Conservation (phyloP, 2,797 vertebrate genomes). For the Acestrorhynchus altus region DNA sequence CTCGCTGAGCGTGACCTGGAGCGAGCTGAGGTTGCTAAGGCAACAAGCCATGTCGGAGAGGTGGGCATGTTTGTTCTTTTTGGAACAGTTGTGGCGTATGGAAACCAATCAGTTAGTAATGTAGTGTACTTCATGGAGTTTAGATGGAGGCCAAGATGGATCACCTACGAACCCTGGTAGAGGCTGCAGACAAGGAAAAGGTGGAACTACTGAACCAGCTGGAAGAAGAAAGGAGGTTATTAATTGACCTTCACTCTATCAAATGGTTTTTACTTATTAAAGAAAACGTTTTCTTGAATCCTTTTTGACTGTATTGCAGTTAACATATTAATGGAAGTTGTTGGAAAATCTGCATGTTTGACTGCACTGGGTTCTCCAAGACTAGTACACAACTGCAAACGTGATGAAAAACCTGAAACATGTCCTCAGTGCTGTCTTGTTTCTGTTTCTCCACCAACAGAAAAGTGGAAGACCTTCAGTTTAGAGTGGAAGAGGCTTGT, state of each 20-base stretch:
- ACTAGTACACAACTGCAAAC: no score
- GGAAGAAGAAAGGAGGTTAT: slow-evolving; percentile 93
- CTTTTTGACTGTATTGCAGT: no score
- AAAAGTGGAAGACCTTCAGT: slow-evolving; percentile 98
- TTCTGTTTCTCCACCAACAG: slow-evolving; percentile 72
- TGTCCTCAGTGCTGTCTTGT: no score
- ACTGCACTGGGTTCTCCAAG: no score
- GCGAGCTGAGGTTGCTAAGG: slow-evolving; percentile 95
- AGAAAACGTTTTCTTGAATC: no score
- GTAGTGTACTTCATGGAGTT: slow-evolving; percentile 73
- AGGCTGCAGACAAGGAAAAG: slow-evolving; percentile 96
- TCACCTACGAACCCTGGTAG: slow-evolving; percentile 92
- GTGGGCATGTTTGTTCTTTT: slow-evolving; percentile 62
- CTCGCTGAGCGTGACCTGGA: slow-evolving; percentile 96
- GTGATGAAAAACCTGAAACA: no score
- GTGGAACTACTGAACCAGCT: slow-evolving; percentile 96
- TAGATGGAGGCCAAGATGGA: slow-evolving; percentile 98
- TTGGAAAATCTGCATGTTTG: no score
- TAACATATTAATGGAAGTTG: no score
- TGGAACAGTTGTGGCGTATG: background rate
- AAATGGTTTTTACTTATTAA: no score
- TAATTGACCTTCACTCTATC: no score
- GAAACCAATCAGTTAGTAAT: background rate
- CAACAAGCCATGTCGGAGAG: slow-evolving; percentile 93
- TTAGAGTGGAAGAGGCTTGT: slow-evolving; percentile 97